These are phyloP conservation scores for Tetramorium simillimum DNA, from an alignment of 1,140 invertebrate species.

Conservation along the genomic window DNA sequence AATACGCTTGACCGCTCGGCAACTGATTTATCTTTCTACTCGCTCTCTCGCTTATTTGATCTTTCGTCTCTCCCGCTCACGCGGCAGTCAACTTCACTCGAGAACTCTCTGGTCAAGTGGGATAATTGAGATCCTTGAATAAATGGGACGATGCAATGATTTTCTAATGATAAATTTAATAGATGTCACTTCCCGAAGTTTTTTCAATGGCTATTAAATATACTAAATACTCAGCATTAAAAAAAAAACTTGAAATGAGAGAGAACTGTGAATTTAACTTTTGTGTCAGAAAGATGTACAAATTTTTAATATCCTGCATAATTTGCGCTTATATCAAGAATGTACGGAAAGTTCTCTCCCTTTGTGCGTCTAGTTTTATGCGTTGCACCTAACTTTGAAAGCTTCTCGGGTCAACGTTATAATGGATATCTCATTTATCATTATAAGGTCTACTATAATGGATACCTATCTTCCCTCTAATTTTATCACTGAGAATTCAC, in stretches of 20 bases:
- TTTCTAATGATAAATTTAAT: conserved; percentile 3
- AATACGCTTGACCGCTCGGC: conserved; percentile 3
- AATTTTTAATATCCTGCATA: neutral
- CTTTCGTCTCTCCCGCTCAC: conserved; percentile 1
- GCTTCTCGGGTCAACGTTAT: neutral
- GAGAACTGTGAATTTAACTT: neutral
- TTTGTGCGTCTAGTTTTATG: neutral
- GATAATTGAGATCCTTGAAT: conserved; percentile 38
- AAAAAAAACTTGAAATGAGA: neutral
- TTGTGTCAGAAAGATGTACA: neutral
- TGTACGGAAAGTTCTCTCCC: neutral
- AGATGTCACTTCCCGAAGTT: neutral
- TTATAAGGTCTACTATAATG: conserved; percentile 17
- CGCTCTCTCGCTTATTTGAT: conserved; percentile 11
- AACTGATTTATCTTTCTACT: conserved; percentile 22
- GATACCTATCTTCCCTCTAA: neutral
- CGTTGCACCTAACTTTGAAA: conserved; percentile 4
- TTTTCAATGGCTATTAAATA: neutral
- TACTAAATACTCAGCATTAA: neutral
- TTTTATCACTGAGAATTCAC: conserved; percentile 42
- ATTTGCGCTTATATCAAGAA: neutral
- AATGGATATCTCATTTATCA: neutral
- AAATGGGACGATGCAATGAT: conserved; percentile 43
- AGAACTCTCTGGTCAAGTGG: conserved; percentile 12
- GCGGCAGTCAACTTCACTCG: neutral